A percentile compares a stretch with the other conserved stretches of the same genome.
Conservation (phyloP, 2,888 invertebrate genomes). For the Eremobia ochroleuca region DNA sequence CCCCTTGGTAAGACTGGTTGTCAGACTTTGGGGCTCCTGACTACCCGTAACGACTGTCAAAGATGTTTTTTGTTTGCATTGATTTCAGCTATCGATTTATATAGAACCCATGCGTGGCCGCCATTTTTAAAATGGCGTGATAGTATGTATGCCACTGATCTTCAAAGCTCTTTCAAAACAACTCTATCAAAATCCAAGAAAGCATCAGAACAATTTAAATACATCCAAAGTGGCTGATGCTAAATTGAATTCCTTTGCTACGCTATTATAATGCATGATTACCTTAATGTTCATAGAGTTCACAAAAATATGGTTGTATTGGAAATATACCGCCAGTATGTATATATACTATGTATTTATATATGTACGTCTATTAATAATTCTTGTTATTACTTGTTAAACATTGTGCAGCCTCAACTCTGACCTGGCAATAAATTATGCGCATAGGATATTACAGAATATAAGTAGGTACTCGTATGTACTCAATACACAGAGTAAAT, state of each 20-base stretch:
- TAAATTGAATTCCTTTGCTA: not conserved
- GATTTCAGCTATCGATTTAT: too few species aligned
- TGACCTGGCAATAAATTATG: conserved; percentile 41
- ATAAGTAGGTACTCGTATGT: not conserved
- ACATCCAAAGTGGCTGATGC: too few species aligned
- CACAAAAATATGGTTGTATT: conserved; percentile 12
- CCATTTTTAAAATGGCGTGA: too few species aligned
- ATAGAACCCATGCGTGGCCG: too few species aligned
- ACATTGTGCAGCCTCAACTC: conserved; percentile 42
- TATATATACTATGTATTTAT: not conserved
- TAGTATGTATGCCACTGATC: too few species aligned
- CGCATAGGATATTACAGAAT: not conserved
- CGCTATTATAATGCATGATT: not conserved
- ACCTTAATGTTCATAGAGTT: conserved; percentile 5
- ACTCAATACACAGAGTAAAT: not conserved
- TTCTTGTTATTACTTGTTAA: conserved; percentile 29
- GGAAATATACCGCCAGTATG: conserved; percentile 27
- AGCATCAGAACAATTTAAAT: too few species aligned
- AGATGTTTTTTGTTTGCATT: too few species aligned
- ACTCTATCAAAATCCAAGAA: not conserved
- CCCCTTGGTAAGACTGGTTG: too few species aligned
- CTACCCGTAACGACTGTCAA: too few species aligned
- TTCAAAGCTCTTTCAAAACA: too few species aligned
- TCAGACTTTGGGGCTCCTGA: too few species aligned
- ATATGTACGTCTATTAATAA: not conserved